phyloP scores from a whole-genome alignment of 2,113 vertebrate species.

The Mohoua ochrocephala region DNA sequence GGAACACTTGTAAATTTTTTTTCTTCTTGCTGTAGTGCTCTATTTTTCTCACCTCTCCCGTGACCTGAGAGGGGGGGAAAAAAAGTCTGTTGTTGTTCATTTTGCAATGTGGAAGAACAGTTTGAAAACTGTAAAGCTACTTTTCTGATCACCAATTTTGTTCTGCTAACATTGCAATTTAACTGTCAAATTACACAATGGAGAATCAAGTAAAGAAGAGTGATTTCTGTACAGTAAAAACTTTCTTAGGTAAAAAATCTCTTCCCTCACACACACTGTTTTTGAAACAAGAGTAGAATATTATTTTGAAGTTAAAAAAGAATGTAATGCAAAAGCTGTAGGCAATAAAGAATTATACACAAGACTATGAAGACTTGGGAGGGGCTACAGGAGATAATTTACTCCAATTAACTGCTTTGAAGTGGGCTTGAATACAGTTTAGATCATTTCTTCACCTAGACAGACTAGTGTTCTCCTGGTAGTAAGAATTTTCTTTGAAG shows the following conservation, averaged over 20 bases:
- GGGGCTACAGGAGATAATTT: not conserved
- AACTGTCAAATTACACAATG: not conserved
- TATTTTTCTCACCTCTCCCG: not conserved
- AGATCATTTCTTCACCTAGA: not conserved
- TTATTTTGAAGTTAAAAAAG: not conserved
- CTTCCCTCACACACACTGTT: not conserved
- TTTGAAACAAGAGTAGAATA: not conserved
- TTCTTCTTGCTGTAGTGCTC: not conserved
- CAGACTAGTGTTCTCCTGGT: not conserved
- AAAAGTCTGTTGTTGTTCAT: not conserved
- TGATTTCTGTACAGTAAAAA: not conserved
- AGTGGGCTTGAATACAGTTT: not conserved
- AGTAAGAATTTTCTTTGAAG: not conserved
- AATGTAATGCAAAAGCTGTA: not conserved
- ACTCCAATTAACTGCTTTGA: not conserved
- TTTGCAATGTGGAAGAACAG: not conserved
- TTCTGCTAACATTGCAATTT: not conserved
- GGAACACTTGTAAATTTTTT: not conserved
- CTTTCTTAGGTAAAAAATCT: not conserved
- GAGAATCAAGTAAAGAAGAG: not conserved
- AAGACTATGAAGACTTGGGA: not conserved
- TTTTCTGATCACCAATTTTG: not conserved
- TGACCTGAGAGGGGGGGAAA: fast-evolving
- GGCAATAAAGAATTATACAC: not conserved
- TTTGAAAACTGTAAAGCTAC: not conserved